Conservation (phyloP, 2,113 vertebrate species). For the Chloroceryle aenea region DNA sequence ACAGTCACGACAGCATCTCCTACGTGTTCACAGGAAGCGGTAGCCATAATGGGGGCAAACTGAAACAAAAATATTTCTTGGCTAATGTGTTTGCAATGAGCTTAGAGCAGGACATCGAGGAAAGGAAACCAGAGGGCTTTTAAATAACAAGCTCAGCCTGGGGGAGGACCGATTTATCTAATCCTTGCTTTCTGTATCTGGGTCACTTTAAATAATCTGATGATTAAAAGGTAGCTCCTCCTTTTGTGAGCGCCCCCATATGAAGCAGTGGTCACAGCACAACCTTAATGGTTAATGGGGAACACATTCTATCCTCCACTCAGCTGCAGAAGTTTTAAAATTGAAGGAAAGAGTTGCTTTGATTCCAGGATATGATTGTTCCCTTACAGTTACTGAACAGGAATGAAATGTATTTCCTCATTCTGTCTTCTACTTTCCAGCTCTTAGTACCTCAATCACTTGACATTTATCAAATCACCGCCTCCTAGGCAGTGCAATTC, state of each 20-base stretch:
- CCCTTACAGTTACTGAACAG: neutral
- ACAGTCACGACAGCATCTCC: neutral
- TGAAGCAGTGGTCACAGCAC: neutral
- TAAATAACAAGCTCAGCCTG: conserved; percentile 62
- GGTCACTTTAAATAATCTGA: conserved; percentile 67
- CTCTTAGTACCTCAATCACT: neutral
- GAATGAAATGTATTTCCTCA: neutral
- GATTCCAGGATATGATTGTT: neutral
- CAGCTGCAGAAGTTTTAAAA: neutral
- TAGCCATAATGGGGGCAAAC: neutral
- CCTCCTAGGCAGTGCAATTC: neutral
- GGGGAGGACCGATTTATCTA: conserved; percentile 49
- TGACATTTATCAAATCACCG: neutral
- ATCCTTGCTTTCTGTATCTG: conserved; percentile 60
- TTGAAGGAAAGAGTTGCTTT: neutral
- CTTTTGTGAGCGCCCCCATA: neutral
- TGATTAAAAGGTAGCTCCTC: conserved; percentile 43
- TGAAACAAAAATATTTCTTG: neutral
- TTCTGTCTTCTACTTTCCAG: neutral
- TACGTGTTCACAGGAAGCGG: accelerated
- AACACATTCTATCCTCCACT: accelerated
- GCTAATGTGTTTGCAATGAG: conserved; percentile 7
- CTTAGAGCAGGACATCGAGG: conserved; percentile 23
- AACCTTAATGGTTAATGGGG: accelerated
- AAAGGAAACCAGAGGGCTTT: conserved; percentile 50